Evolutionary conservation across 1,140 invertebrate species (phyloP).

Genomic region (Harpegnathos saltator): DNA sequence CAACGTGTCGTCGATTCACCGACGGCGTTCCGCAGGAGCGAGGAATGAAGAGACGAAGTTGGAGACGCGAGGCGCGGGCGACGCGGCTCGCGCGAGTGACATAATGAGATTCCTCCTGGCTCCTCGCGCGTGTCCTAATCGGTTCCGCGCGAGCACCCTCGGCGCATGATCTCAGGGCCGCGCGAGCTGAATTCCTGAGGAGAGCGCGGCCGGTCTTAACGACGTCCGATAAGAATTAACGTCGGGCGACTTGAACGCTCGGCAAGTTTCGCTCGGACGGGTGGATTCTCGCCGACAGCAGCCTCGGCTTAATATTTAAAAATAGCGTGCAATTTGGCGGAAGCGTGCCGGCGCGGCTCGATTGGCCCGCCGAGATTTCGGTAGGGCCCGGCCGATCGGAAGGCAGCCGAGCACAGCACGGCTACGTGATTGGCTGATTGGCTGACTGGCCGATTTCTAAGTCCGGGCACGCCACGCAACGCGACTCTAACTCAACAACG

Average conservation of each 20-base stretch:
- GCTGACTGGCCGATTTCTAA: slow-evolving; percentile 68
- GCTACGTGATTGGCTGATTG: slow-evolving; percentile 78
- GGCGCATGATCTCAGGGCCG: not conserved
- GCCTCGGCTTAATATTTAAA: slow-evolving; percentile 74
- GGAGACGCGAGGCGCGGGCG: too few relatives aligned
- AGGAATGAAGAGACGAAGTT: too few relatives aligned
- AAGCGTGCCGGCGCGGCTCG: slow-evolving; percentile 68
- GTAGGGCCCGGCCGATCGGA: slow-evolving; percentile 47
- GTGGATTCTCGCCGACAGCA: slow-evolving; percentile 20
- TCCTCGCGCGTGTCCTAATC: not conserved
- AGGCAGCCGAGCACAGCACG: slow-evolving; percentile 46
- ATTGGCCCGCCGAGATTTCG: slow-evolving; percentile 73
- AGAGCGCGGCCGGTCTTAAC: slow-evolving; percentile 11
- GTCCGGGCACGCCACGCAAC: slow-evolving; percentile 75
- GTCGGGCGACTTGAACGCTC: slow-evolving; percentile 18
- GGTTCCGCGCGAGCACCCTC: not conserved
- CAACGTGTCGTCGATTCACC: too few relatives aligned
- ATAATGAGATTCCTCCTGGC: slow-evolving; percentile 9
- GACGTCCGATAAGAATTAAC: slow-evolving; percentile 57
- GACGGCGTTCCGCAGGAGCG: too few relatives aligned
- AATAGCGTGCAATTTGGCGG: slow-evolving; percentile 70
- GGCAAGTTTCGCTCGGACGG: slow-evolving; percentile 48
- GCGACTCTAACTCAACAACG: slow-evolving; percentile 75
- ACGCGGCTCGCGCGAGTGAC: not conserved
- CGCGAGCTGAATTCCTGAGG: slow-evolving; percentile 16